Conservation (phyloP, 2,797 vertebrate genomes). For the Pteronotus mesoamericanus region DNA sequence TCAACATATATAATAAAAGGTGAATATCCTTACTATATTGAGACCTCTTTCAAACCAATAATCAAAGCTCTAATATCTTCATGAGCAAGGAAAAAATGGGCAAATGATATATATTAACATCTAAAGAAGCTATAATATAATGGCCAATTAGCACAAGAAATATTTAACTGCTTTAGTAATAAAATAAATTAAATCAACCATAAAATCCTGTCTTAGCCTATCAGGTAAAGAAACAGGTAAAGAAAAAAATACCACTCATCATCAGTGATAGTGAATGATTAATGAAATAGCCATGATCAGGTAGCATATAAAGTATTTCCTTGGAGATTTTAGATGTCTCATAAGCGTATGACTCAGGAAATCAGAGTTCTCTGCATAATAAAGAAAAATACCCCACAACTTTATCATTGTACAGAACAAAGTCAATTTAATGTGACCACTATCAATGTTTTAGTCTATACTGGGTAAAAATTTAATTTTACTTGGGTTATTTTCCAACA, state of each 20-base stretch:
- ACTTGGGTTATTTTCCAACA: not conserved
- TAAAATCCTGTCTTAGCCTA: not conserved
- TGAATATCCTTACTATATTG: not conserved
- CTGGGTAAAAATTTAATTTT: not conserved
- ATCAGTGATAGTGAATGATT: not conserved
- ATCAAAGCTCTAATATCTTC: not conserved
- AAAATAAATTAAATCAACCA: constrained; percentile 1
- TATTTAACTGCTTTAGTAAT: not conserved
- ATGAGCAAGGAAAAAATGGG: not conserved
- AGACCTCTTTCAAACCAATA: not conserved
- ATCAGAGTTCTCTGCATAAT: not conserved
- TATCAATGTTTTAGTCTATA: not conserved
- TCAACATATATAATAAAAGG: not conserved
- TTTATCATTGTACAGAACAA: not conserved
- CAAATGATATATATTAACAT: not conserved
- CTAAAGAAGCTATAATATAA: not conserved
- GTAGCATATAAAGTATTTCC: not conserved
- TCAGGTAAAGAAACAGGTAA: not conserved
- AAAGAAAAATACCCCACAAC: not conserved
- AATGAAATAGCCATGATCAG: not conserved
- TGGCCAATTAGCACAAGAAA: not conserved
- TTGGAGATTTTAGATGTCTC: not conserved
- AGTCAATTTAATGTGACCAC: not conserved
- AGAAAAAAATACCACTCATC: not conserved
- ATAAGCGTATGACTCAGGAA: not conserved